Evolutionary conservation across 2,113 vertebrate genomes (phyloP), one percentile per base, ranked within the genome.

Genomic region (Mesoclemmys tuberculata): DNA sequence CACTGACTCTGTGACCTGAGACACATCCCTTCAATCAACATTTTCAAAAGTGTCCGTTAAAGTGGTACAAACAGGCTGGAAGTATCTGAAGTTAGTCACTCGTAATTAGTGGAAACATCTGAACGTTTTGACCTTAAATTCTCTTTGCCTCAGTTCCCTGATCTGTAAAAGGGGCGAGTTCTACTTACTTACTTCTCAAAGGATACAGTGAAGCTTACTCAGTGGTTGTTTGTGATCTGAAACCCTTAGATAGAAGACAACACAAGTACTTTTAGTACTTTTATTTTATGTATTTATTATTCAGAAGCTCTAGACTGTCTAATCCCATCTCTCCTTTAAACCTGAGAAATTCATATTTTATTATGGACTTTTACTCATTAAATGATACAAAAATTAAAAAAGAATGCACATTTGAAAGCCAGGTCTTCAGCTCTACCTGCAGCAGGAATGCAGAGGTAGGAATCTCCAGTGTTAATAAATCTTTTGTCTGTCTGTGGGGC

Each of bases 201-300:
- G 92, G 74, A 64, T 88, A 90, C 85, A 91, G 48, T 81, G 94
- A 86, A 90, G 75, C 92, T 95, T 92, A 94, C n/a, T 89, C 90
- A 84, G 92, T 44, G 92, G 87, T 0, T 91, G 93, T 88, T 96
- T 96, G 94, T 96, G 95, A 89, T 94, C 92, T 95, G 94, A 94
- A 89, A 77, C 92, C 90, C 82, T 95, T 93, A 96, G 84, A 95
- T 95, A 95, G 93, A 96, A 95, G 95, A 95, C 82, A 96, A 94
- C 96, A 91, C 56, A 93, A 41, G 93, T 94, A 92, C 92, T 96
- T 97, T 96, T 94, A 84, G 96, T 97, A 96, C 96, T 93, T 93
- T 96, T 95, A 96, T 94, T 95, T 95, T 96, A 97, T 97, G 96
- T 96, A 96, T 97, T 96, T 95, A 92, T 95, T 94, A 94, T 93